phyloP scores from a whole-genome alignment of 2,113 vertebrate species.

The Oncorhynchus tshawytscha region DNA sequence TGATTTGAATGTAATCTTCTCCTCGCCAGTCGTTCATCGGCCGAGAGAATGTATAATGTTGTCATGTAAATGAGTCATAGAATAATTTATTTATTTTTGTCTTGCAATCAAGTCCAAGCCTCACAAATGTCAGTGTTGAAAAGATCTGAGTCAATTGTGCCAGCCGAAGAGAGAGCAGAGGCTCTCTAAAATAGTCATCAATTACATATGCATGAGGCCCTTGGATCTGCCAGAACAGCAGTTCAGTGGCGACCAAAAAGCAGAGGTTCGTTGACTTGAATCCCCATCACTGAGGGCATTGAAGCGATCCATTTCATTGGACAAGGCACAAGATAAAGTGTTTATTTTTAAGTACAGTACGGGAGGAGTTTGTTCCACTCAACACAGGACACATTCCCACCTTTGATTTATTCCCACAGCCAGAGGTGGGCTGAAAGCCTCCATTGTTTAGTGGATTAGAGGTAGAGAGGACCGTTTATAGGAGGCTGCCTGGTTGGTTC shows the following conservation, averaged over 20 bases:
- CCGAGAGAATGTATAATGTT: not conserved
- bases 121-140: conserved; percentile 39
- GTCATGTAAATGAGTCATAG: conserved; percentile 13
- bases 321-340: conserved; percentile 17
- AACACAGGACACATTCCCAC: not conserved
- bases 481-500: not conserved
- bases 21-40: conserved; percentile 8
- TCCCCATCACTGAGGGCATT: conserved; percentile 12
- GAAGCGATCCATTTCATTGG: conserved; percentile 21
- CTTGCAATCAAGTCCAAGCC: conserved; percentile 11
- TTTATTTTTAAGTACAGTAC: not conserved
- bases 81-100: conserved; percentile 16
- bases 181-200: conserved; percentile 62
- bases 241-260: conserved; percentile 15
- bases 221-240: conserved; percentile 47
- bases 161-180: conserved; percentile 43
- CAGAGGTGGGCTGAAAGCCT: conserved; percentile 5
- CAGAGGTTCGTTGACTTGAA: conserved; percentile 14
- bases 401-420: conserved; percentile 9
- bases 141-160: conserved; percentile 33
- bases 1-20: conserved; percentile 5
- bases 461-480: conserved; percentile 1
- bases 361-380: conserved; percentile 8
- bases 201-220: conserved; percentile 70
- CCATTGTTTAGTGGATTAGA: not conserved